A percentile compares a stretch with the other conserved stretches of the same genome.
Evolutionary conservation across 2,113 vertebrate genomes (phyloP).

Genomic region (Globicephala melas): DNA sequence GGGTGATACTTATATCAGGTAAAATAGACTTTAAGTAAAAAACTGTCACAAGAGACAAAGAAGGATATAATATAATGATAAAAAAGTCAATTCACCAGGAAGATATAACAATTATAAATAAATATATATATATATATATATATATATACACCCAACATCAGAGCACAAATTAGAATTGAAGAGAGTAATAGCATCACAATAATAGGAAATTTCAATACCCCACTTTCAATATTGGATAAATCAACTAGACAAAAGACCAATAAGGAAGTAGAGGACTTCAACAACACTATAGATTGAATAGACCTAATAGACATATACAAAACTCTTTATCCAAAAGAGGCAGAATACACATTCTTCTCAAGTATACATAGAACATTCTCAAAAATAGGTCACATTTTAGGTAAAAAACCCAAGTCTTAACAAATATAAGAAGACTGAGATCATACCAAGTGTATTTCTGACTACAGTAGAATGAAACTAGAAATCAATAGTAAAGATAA

Average conservation of each 20-base stretch:
- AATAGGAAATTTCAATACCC: neutral
- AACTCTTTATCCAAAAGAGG: neutral
- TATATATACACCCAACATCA: neutral
- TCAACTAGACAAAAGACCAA: neutral
- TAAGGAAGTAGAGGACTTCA: neutral
- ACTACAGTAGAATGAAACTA: neutral
- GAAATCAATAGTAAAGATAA: neutral
- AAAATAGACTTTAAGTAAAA: neutral
- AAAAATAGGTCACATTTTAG: neutral
- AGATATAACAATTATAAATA: neutral
- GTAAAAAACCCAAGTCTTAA: neutral
- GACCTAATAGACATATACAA: neutral
- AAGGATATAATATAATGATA: neutral
- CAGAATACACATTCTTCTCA: neutral
- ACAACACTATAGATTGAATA: neutral
- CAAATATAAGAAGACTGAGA: neutral
- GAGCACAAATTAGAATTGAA: neutral
- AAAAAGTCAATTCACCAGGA: neutral
- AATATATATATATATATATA: neutral
- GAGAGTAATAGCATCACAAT: neutral
- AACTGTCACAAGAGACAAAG: neutral
- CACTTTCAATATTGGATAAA: neutral
- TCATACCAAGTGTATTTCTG: neutral
- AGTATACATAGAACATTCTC: neutral
- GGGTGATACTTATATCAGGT: neutral